Evolutionary conservation across 2,888 invertebrate species (phyloP).

Genomic region (Lysandra coridon): DNA sequence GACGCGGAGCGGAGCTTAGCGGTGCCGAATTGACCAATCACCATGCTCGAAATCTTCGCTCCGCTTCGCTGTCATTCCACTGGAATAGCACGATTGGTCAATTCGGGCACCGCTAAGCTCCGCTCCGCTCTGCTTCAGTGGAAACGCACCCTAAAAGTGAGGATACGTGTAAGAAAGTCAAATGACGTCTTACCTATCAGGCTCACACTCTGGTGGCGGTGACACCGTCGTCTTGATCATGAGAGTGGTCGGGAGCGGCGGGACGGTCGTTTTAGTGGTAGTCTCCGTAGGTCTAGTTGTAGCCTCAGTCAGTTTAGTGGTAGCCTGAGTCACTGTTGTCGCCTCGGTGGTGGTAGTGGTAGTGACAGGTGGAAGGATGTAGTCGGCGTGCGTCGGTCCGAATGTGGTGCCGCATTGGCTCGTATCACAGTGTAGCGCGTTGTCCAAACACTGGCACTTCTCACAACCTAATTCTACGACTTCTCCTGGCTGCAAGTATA

Average conservation of each 20-base stretch:
- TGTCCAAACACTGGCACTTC: slow-evolving; percentile 90
- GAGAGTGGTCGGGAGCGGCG: slow-evolving; percentile 34
- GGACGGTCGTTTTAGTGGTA: slow-evolving; percentile 24
- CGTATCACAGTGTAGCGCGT: slow-evolving; percentile 85
- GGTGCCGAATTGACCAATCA: no score
- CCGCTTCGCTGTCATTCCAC: no score
- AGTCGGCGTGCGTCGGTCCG: slow-evolving; percentile 51
- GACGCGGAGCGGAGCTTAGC: no score
- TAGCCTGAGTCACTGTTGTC: slow-evolving; percentile 26
- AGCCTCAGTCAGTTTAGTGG: not conserved
- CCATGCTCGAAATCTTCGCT: no score
- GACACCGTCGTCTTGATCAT: slow-evolving; percentile 56
- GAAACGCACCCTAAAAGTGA: no score
- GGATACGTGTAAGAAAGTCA: no score
- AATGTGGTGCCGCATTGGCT: slow-evolving; percentile 59
- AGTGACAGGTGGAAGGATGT: slow-evolving; percentile 41
- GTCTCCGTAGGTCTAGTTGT: slow-evolving; percentile 33
- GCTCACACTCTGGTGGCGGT: slow-evolving; percentile 66
- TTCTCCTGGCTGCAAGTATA: slow-evolving; percentile 82
- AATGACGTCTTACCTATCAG: slow-evolving; percentile 53
- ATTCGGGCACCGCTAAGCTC: no score
- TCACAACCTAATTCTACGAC: slow-evolving; percentile 82
- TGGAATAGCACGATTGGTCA: no score
- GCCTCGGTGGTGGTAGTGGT: slow-evolving; percentile 32
- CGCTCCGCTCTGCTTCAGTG: no score